phyloP scores from a whole-genome alignment of 2,888 invertebrate species.

The Chrysomela aeneicollis region DNA sequence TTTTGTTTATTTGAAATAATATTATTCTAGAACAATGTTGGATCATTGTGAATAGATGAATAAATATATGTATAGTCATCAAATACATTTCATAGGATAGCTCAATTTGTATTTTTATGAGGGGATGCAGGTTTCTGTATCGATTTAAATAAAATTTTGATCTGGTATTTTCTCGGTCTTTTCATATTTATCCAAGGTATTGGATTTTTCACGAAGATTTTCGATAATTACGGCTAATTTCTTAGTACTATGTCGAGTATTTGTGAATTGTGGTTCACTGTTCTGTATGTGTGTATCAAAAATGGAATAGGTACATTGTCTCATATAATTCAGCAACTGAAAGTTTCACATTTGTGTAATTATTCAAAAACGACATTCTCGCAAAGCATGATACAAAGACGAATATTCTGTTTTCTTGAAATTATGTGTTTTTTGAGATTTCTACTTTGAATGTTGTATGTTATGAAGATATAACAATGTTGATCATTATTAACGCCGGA shows the following conservation, averaged over 20 bases:
- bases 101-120: background rate
- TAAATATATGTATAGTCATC: no score
- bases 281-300: slow-evolving; percentile 4
- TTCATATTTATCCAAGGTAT: background rate
- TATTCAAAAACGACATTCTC: background rate
- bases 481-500: no score
- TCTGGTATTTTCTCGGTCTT: background rate
- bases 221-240: slow-evolving; percentile 1
- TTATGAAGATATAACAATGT: no score
- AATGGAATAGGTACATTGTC: slow-evolving; percentile 8
- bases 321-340: background rate
- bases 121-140: background rate
- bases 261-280: background rate
- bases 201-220: background rate
- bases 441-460: no score
- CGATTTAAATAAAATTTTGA: background rate
- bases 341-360: background rate
- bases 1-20: no score
- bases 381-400: background rate
- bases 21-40: no score
- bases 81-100: no score
- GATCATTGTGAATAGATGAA: no score
- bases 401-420: no score
- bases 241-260: slow-evolving; percentile 8
- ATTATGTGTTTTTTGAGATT: no score